Conservation (phyloP, 1,140 invertebrate genomes). For the Rhagoletis pomonella region DNA sequence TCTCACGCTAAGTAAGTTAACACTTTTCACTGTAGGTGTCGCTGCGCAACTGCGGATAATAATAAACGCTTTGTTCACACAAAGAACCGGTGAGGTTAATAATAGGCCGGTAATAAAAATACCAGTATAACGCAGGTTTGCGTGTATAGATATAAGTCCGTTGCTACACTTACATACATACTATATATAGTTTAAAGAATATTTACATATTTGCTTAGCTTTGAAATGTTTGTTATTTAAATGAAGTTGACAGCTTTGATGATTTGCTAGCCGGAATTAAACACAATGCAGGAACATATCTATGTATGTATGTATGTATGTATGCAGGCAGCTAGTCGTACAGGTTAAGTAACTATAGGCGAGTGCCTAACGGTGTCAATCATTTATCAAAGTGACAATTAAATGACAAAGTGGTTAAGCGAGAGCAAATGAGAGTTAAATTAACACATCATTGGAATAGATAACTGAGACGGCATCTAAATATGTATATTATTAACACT, state of each 20-base stretch:
- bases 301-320: too few relatives aligned
- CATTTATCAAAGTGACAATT: not conserved
- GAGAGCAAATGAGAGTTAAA: not conserved
- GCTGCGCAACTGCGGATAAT: not conserved
- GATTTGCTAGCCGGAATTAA: conserved; percentile 5
- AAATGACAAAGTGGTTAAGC: not conserved
- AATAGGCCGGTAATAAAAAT: not conserved
- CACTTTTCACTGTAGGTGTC: not conserved
- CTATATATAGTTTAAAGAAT: not conserved
- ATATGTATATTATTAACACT: too few relatives aligned
- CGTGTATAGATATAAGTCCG: too few relatives aligned
- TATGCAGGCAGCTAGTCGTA: too few relatives aligned
- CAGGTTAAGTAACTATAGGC: too few relatives aligned
- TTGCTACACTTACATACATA: too few relatives aligned
- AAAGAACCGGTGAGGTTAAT: not conserved
- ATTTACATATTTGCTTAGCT: too few relatives aligned
- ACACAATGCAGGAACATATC: not conserved
- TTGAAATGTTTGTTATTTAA: not conserved
- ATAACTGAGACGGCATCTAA: too few relatives aligned
- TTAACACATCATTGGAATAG: conserved; percentile 14
- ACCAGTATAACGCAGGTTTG: not conserved
- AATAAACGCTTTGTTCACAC: not conserved
- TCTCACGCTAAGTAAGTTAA: conserved; percentile 37
- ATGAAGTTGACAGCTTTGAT: not conserved
- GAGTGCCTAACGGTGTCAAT: not conserved